These are phyloP conservation scores for Contarinia nasturtii DNA, from an alignment of 1,140 invertebrate species.

Conservation along the genomic window DNA sequence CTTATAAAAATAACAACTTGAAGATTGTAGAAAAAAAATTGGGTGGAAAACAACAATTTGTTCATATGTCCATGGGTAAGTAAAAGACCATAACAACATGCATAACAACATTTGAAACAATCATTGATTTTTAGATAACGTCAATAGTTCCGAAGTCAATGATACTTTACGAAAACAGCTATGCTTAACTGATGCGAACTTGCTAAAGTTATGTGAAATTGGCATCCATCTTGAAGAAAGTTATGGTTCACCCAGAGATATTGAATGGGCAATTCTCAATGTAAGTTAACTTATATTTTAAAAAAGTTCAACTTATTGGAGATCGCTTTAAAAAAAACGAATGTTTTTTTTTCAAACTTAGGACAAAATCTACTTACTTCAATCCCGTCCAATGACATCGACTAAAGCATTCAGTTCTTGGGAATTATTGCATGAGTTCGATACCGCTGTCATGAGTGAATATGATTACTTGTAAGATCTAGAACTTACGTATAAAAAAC, in stretches of 20 bases:
- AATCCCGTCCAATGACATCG: constrained; percentile 53
- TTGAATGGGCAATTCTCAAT: constrained; percentile 48
- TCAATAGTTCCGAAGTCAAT: constrained; percentile 18
- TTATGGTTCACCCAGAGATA: constrained; percentile 47
- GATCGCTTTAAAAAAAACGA: neutral
- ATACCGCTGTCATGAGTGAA: constrained; percentile 34
- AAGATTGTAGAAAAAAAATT: constrained; percentile 26
- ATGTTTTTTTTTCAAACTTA: constrained; percentile 14
- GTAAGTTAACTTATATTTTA: constrained; percentile 15
- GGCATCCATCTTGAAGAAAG: constrained; percentile 37
- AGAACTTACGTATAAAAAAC: no score
- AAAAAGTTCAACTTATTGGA: no score
- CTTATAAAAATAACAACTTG: constrained; percentile 25
- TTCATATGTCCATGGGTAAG: constrained; percentile 22
- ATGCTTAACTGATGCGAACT: constrained; percentile 31
- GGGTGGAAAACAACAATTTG: constrained; percentile 35
- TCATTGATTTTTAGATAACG: constrained; percentile 7
- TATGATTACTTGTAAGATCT: constrained; percentile 26
- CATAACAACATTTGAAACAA: no score
- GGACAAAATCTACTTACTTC: constrained; percentile 38
- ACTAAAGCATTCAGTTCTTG: constrained; percentile 47
- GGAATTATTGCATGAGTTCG: constrained; percentile 52
- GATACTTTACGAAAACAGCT: constrained; percentile 19
- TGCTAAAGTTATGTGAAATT: constrained; percentile 30
- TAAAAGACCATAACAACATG: neutral